Evolutionary conservation across 2,888 invertebrate species (phyloP), one percentile per base, ranked within the genome.

Genomic region (Horisme vitalbata): DNA sequence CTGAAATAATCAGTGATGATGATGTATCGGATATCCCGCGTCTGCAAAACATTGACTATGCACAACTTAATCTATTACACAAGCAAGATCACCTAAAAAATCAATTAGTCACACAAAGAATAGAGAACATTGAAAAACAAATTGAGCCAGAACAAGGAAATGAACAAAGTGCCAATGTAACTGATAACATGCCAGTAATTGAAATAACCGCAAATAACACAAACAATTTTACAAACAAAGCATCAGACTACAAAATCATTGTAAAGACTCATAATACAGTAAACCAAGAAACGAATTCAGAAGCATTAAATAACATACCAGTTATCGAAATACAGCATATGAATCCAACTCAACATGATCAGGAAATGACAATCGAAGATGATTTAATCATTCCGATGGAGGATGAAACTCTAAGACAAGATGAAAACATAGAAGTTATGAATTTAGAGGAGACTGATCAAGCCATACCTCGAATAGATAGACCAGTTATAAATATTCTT

Each of bases 191-290:
- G 11, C 36, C 36, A 6, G 6, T 11, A 8, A 31, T 44, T 26
- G 27, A 26, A 32, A 33, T 45, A 11, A 27, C 2, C 15, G 4
- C 14, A 20, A 4, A 1, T 9, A 27, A 30, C 6, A 12, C 8
- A 26, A 21, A 3, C 20, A 4, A 23, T 3, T 18, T 11, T 10
- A 15, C 10, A 20, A 21, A 7, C 7, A 12, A 23, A 20, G n/a
- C n/a, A n/a, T n/a, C n/a, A 10, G 31, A 38, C 12, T 48, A 48
- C 30, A 38, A 38, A 30, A 38, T 49, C n/a, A 27, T 44, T 23
- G 26, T 49, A 2, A 44, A 39, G 30, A 15, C 30, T 3, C 27
- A 35, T 6, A 2, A 14, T 11, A 10, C n/a, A n/a, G 11, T 1
- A 8, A 2, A 37, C 4, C n/a, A 28, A 1, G 4, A 13, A n/a